Evolutionary conservation across 64 coral and sea anemone species (phyloP), one percentile per base, ranked within the genome.

Genomic region (Montipora efflorescens): DNA sequence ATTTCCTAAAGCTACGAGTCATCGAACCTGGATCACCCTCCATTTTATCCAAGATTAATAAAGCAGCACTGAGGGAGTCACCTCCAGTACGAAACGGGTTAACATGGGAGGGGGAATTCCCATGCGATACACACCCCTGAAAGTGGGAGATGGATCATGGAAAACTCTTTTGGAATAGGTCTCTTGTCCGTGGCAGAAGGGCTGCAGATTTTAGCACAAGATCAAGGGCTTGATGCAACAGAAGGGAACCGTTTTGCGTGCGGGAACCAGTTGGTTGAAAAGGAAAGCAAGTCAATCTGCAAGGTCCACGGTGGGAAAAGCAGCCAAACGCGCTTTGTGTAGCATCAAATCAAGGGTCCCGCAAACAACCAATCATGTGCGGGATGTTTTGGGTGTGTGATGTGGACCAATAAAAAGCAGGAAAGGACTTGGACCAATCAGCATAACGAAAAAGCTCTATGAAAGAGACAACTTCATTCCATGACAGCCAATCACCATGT

Each of bases 21-120:
- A 53, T 9, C 51, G 51, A 57, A 90, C 75, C 76, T 15, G 79
- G 0, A 28, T 79, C 25, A 90, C 75, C 23, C 49, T 91, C 19
- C 89, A 91, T 81, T 91, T 91, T 58, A 80, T 48, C 23, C n/a
- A 6, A 43, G 43, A 80, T 53, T n/a, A n/a, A 67, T 79, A 78
- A 58, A 90, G 49, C 14, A 77, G 88, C 50, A 11, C 71, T 0
- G 2, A 18, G 10, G 2, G 1, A 9, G 25, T 0, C 2, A 4
- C 28, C 20, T 13, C 18, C 0, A 13, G 1, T 64, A 10, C 3
- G 12, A 9, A 8, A n/a, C 47, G 70, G 9, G 51, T 12, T 48
- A 87, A 43, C 59, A 87, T 87, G 83, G 4, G 51, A 12, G 77
- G 77, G 7, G 77, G 77, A 47, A 87, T 59, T 87, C 76, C 75